Evolutionary conservation across 1,140 invertebrate species (phyloP).

Genomic region (Spodoptera frugiperda): DNA sequence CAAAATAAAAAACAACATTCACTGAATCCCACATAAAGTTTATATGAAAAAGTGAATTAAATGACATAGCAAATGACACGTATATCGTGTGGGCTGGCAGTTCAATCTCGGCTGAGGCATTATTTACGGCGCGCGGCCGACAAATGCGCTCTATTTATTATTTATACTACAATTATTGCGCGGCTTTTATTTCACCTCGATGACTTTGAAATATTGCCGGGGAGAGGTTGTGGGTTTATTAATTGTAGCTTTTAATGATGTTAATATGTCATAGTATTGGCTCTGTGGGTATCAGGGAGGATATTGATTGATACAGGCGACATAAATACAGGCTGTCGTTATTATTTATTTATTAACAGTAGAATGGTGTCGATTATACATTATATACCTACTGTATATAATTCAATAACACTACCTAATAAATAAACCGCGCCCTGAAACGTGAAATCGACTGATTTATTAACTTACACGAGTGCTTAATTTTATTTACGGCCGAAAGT

Average conservation of each 20-base stretch:
- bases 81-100: constrained; percentile 12
- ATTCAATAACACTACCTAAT: no score
- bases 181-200: not conserved
- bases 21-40: not conserved
- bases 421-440: no score
- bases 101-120: constrained; percentile 30
- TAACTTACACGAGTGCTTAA: no score
- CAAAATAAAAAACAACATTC: not conserved
- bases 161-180: constrained; percentile 26
- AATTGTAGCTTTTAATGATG: not conserved
- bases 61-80: constrained; percentile 17
- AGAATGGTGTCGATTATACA: no score
- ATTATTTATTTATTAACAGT: no score
- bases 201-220: not conserved
- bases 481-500: no score
- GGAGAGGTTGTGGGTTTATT: not conserved
- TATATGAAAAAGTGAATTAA: constrained; percentile 21
- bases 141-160: constrained; percentile 20
- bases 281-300: no score
- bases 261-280: no score
- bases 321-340: no score
- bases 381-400: no score
- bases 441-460: no score
- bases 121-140: constrained; percentile 8
- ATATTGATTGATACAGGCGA: no score